Percentiles rank a stretch among this genome's conserved stretches.
These are phyloP conservation scores for Ranitomeya variabilis DNA, from an alignment of 2,113 vertebrate species.

Conservation along the genomic window DNA sequence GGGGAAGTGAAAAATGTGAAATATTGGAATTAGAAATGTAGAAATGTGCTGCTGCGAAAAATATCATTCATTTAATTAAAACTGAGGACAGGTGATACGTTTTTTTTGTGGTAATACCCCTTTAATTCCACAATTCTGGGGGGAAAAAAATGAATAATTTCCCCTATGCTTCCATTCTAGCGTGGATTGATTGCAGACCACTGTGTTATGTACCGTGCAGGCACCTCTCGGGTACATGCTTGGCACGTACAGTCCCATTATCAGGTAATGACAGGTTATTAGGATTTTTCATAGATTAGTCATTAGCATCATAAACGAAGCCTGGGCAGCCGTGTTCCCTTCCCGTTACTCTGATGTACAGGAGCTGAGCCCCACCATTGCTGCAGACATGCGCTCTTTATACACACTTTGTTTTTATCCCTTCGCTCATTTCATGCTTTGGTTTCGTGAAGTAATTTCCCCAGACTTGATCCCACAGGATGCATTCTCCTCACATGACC, in stretches of 20 bases:
- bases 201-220: background rate
- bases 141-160: no score
- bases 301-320: background rate
- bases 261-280: background rate
- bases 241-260: background rate
- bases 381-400: background rate
- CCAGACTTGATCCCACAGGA: background rate
- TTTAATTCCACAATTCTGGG: no score
- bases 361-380: background rate
- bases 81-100: background rate
- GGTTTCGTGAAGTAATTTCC: background rate
- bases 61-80: background rate
- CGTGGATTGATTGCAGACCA: background rate
- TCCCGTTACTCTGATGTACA: background rate
- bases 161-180: no score
- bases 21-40: background rate
- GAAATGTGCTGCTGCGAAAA: slow-evolving; percentile 1
- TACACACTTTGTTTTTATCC: background rate
- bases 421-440: background rate
- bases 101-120: no score
- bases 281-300: background rate
- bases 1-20: slow-evolving; percentile 35
- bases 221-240: background rate
- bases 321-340: no score
- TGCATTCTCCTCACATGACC: background rate